Evolutionary conservation across 2,113 vertebrate species (phyloP).

Genomic region (Sisor rabdophorus): DNA sequence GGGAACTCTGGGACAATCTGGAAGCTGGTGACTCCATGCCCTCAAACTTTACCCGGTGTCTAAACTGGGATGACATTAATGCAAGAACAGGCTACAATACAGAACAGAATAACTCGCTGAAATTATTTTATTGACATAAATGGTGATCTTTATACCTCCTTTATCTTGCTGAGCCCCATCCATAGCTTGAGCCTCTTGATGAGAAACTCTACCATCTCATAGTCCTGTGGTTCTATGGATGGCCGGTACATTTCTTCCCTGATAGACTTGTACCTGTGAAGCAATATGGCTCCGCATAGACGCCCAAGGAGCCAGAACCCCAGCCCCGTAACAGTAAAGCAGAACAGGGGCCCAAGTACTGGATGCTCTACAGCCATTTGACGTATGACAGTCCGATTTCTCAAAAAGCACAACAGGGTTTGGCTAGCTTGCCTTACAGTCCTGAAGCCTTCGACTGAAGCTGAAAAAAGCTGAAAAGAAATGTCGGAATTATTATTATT

Average conservation of each 20-base stretch:
- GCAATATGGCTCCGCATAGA: constrained; percentile 64
- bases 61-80: constrained; percentile 62
- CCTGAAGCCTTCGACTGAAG: constrained; percentile 63
- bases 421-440: constrained; percentile 46
- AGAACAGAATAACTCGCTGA: not conserved
- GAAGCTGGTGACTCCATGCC: constrained; percentile 67
- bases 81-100: not conserved
- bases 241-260: constrained; percentile 61
- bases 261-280: constrained; percentile 58
- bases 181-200: constrained; percentile 76
- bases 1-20: constrained; percentile 63
- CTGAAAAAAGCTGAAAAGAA: constrained; percentile 65
- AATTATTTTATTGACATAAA: not conserved
- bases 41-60: constrained; percentile 78
- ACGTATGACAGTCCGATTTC: constrained; percentile 46
- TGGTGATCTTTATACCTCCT: constrained; percentile 62
- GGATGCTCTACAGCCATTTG: constrained; percentile 60
- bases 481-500: not conserved
- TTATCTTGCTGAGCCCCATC: constrained; percentile 76
- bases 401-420: constrained; percentile 42
- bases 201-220: constrained; percentile 78
- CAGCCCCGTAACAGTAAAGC: constrained; percentile 53
- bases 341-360: constrained; percentile 60
- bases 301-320: constrained; percentile 59
- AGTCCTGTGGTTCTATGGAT: constrained; percentile 68